These are phyloP conservation scores for Porites divaricata DNA, from an alignment of 92 coral and sea anemone genomes.

Conservation along the genomic window DNA sequence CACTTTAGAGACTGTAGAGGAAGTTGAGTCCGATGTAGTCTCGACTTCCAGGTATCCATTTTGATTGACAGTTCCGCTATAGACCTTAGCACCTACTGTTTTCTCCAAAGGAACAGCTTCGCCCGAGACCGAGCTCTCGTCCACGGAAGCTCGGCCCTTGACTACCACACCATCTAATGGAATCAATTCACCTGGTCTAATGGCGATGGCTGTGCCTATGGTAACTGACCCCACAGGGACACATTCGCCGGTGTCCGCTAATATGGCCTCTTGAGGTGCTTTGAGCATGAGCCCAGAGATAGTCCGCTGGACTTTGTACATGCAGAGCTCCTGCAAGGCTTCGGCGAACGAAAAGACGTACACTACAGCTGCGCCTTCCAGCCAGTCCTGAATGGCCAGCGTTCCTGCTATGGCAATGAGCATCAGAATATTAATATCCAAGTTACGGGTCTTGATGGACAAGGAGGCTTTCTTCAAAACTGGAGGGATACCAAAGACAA, in stretches of 20 bases:
- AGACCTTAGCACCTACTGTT: constrained; percentile 72
- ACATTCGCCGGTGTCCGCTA: constrained; percentile 90
- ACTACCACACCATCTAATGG: constrained; percentile 96
- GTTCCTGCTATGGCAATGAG: constrained; percentile 94
- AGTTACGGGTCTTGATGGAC: constrained; percentile 71
- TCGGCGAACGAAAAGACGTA: constrained; percentile 90
- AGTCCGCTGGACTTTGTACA: constrained; percentile 94
- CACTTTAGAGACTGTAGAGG: constrained; percentile 93
- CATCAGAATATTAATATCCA: constrained; percentile 88
- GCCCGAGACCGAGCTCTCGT: constrained; percentile 97
- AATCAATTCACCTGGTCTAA: constrained; percentile 94
- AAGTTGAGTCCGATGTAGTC: constrained; percentile 88
- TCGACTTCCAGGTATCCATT: constrained; percentile 96
- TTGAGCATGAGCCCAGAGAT: constrained; percentile 93
- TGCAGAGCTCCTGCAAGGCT: constrained; percentile 80
- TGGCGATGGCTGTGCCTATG: constrained; percentile 88
- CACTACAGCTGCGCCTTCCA: constrained; percentile 97
- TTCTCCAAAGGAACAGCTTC: constrained; percentile 96
- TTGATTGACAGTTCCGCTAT: constrained; percentile 96
- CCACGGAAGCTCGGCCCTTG: constrained; percentile 93
- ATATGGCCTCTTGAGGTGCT: constrained; percentile 88
- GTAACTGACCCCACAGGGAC: constrained; percentile 80
- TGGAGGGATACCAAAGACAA: constrained; percentile 83
- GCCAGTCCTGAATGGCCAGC: constrained; percentile 84
- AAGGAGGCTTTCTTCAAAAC: constrained; percentile 72